These are phyloP conservation scores for Solea senegalensis DNA, from an alignment of 2,113 vertebrate species.

Conservation along the genomic window DNA sequence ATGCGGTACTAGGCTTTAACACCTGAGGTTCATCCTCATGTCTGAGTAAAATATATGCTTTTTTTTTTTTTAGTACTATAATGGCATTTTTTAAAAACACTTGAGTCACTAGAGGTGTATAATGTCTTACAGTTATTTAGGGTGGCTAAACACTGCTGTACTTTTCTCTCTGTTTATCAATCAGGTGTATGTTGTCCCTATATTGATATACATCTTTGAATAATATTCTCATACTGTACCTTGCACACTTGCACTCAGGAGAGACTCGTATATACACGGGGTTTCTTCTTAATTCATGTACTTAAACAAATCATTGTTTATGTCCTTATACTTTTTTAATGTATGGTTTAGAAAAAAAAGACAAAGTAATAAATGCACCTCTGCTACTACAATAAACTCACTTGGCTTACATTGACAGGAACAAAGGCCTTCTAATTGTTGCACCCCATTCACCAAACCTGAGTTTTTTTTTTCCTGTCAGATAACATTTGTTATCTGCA, in stretches of 20 bases:
- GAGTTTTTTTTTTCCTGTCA: neutral
- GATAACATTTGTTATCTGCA: too few relatives aligned
- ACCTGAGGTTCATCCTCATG: too few relatives aligned
- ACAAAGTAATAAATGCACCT: constrained; percentile 7
- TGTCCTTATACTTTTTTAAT: neutral
- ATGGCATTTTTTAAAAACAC: too few relatives aligned
- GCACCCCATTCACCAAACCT: neutral
- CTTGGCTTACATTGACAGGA: constrained; percentile 5
- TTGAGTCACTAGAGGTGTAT: too few relatives aligned
- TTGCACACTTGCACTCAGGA: constrained; percentile 44
- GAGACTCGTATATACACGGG: constrained; percentile 4
- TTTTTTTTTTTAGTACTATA: too few relatives aligned
- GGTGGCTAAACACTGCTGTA: neutral
- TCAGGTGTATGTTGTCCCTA: constrained; percentile 3
- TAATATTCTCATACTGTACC: neutral
- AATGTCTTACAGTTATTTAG: neutral
- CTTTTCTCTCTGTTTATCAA: constrained; percentile 12
- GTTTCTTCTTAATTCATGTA: constrained; percentile 27
- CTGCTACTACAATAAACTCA: constrained; percentile 21
- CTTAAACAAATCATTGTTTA: constrained; percentile 18
- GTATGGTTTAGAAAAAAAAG: neutral
- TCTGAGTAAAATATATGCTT: too few relatives aligned
- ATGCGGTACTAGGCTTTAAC: too few relatives aligned
- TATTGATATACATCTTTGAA: constrained; percentile 9
- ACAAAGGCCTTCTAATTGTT: neutral